Evolutionary conservation across 2,113 vertebrate genomes (phyloP).

Genomic region (Sterna hirundo): DNA sequence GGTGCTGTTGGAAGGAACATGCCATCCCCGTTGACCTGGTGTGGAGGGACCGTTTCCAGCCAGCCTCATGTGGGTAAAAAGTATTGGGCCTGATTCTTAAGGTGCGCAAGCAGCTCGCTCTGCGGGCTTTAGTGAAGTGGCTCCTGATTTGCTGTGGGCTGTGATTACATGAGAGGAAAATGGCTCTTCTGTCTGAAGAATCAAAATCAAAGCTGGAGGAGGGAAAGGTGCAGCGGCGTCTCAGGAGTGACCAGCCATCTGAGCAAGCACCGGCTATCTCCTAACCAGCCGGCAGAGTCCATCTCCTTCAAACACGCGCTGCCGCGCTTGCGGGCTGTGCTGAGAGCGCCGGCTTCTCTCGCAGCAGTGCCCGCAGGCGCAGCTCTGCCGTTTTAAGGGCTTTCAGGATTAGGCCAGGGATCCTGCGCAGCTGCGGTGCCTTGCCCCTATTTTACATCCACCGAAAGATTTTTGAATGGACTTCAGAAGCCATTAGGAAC

Average conservation of each 20-base stretch:
- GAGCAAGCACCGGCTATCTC: background rate
- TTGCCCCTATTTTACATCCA: slow-evolving; percentile 34
- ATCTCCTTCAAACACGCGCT: background rate
- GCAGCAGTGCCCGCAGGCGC: background rate
- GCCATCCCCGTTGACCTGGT: background rate
- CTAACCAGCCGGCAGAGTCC: background rate
- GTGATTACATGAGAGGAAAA: background rate
- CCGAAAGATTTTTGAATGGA: slow-evolving; percentile 51
- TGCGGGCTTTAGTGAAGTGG: background rate
- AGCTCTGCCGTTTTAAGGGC: background rate
- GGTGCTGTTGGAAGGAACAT: accelerated
- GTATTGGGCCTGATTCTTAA: background rate
- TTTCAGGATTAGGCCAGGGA: background rate
- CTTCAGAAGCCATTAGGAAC: slow-evolving; percentile 54
- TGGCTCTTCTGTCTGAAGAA: background rate
- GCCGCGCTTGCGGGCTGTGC: background rate
- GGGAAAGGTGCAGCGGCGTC: background rate
- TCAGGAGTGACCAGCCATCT: background rate
- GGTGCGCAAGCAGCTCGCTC: background rate
- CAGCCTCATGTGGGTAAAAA: background rate
- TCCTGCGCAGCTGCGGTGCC: background rate
- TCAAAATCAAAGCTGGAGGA: background rate
- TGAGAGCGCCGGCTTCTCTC: background rate
- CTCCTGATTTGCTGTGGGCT: background rate
- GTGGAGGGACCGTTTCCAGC: background rate